Evolutionary conservation across 2,113 vertebrate genomes (phyloP).

Genomic region (Polypterus bichir): DNA sequence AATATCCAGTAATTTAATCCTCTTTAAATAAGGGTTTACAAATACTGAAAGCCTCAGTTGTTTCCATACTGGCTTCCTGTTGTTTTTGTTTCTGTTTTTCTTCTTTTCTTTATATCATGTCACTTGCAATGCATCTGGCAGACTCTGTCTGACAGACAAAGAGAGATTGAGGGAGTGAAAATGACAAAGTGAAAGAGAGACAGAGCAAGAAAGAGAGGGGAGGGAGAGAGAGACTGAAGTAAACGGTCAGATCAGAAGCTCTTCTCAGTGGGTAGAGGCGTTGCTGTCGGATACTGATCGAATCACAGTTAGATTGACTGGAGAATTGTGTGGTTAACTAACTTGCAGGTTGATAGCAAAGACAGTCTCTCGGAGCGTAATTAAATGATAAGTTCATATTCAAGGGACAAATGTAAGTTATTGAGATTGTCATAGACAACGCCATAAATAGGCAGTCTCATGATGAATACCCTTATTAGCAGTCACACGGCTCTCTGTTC

Average conservation of each 20-base stretch:
- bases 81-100: no score
- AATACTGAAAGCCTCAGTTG: no score
- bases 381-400: conserved; percentile 86
- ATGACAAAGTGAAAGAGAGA: no score
- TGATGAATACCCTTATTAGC: conserved; percentile 85
- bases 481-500: conserved; percentile 52
- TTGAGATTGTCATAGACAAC: conserved; percentile 55
- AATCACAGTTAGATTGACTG: conserved; percentile 35
- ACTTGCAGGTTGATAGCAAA: conserved; percentile 62
- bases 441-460: conserved; percentile 52
- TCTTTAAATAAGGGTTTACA: no score
- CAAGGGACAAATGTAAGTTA: conserved; percentile 65
- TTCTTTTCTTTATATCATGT: no score
- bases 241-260: conserved; percentile 23
- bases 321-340: conserved; percentile 69
- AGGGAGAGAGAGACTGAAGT: conserved; percentile 6
- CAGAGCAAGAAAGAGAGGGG: conserved; percentile 1
- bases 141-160: no score
- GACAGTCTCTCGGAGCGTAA: conserved; percentile 59
- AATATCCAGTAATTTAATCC: no score
- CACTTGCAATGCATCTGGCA: no score
- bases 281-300: conserved; percentile 44
- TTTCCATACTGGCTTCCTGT: no score
- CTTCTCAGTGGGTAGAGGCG: conserved; percentile 23
- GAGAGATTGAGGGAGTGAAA: no score